Conservation (phyloP, 2,797 vertebrate genomes). For the Ciconia nigra region DNA sequence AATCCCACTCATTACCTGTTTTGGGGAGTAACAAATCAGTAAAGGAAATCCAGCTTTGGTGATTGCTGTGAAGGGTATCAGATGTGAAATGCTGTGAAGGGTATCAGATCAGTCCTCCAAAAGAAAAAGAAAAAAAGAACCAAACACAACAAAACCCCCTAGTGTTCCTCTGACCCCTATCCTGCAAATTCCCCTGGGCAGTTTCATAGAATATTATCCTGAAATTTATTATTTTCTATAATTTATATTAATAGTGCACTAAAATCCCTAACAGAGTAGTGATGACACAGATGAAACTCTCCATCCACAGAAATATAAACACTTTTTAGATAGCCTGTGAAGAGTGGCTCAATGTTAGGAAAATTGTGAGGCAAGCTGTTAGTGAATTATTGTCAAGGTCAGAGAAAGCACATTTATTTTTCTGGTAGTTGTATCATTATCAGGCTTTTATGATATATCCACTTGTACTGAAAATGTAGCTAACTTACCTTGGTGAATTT, state of each 20-base stretch:
- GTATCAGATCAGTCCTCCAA: not conserved
- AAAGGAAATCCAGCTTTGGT: not conserved
- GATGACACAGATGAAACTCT: slow-evolving; percentile 13
- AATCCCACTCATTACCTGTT: not conserved
- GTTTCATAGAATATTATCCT: not conserved
- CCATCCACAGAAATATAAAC: slow-evolving; percentile 14
- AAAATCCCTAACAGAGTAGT: not conserved
- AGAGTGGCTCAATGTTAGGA: slow-evolving; percentile 52
- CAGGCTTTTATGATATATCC: slow-evolving; percentile 75
- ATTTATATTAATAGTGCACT: not conserved
- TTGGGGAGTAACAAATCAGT: not conserved
- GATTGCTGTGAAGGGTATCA: not conserved
- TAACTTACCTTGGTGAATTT: slow-evolving; percentile 78
- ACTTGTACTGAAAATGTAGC: slow-evolving; percentile 70
- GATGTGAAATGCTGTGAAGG: not conserved
- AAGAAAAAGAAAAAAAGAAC: not conserved
- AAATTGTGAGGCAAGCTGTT: slow-evolving; percentile 60
- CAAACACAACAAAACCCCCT: not conserved
- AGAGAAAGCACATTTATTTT: slow-evolving; percentile 73
- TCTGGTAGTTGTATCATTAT: slow-evolving; percentile 74
- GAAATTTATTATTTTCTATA: not conserved
- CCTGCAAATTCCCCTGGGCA: not conserved
- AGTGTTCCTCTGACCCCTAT: not conserved
- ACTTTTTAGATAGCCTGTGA: slow-evolving; percentile 2
- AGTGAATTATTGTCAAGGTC: slow-evolving; percentile 79